A percentile compares a stretch with the other conserved stretches of the same genome.
phyloP scores from a whole-genome alignment of 2,797 vertebrate genomes.

The Dipus sagitta region DNA sequence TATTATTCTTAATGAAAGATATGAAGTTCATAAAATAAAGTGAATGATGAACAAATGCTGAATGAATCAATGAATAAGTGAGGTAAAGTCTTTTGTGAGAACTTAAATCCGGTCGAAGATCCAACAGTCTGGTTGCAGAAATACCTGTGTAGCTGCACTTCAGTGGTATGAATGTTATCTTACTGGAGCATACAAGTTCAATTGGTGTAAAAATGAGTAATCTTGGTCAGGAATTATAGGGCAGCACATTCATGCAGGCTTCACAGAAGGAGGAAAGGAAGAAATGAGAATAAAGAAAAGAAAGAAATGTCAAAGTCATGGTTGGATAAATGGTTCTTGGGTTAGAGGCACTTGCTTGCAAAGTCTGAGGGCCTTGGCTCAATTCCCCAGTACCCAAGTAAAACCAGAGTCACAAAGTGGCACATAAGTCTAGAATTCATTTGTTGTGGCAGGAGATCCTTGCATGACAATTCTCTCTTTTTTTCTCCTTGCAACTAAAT shows the following conservation, averaged over 20 bases:
- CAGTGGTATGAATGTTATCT: not conserved
- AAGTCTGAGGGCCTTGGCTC: too few species aligned
- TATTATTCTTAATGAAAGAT: not conserved
- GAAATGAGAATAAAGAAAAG: not conserved
- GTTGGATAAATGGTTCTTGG: too few species aligned
- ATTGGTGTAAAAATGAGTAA: not conserved
- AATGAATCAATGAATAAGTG: not conserved
- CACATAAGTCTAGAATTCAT: too few species aligned
- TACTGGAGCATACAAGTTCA: not conserved
- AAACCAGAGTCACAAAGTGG: too few species aligned
- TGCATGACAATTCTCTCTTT: too few species aligned
- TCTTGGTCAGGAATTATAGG: not conserved
- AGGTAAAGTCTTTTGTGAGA: conserved; percentile 10
- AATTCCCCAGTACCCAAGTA: too few species aligned
- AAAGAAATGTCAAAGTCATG: not conserved
- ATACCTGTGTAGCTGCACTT: not conserved
- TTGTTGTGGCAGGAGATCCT: too few species aligned
- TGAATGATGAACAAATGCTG: not conserved
- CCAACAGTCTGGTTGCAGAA: not conserved
- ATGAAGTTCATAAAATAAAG: not conserved
- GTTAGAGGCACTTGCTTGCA: too few species aligned
- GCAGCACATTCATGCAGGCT: not conserved
- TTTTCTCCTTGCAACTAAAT: too few species aligned
- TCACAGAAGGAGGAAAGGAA: not conserved
- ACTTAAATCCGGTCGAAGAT: not conserved